phyloP scores from a whole-genome alignment of 2,113 vertebrate species.

The Erythrocercus mccallii region DNA sequence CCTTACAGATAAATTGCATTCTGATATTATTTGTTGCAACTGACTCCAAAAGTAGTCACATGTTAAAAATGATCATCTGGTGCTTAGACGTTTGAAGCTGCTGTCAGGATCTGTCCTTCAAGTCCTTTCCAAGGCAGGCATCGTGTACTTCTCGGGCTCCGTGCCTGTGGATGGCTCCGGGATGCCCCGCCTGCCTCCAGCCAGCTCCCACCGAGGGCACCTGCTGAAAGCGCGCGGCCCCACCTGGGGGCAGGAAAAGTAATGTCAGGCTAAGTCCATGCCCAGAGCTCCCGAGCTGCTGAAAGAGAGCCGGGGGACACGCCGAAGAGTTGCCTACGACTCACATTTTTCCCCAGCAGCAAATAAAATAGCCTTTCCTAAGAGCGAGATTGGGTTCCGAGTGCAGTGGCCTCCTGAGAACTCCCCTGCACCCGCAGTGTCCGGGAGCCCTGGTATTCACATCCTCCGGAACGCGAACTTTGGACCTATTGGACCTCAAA shows the following conservation, averaged over 20 bases:
- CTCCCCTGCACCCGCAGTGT: not conserved
- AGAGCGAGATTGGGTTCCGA: not conserved
- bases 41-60: not conserved
- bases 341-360: too few relatives aligned
- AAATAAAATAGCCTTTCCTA: not conserved
- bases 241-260: slow-evolving; percentile 33
- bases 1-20: not conserved
- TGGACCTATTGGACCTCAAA: not conserved
- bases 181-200: slow-evolving; percentile 73
- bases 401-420: not conserved
- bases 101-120: slow-evolving; percentile 66
- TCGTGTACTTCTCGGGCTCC: slow-evolving; percentile 76
- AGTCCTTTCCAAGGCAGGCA: slow-evolving; percentile 71
- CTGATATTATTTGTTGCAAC: not conserved
- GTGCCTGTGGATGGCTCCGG: not conserved
- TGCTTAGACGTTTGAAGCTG: not conserved
- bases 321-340: not conserved
- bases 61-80: not conserved
- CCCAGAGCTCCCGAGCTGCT: not conserved
- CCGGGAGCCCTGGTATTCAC: not conserved
- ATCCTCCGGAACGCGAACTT: not conserved
- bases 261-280: not conserved
- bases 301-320: not conserved
- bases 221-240: slow-evolving; percentile 77
- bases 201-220: slow-evolving; percentile 78